Percentiles rank a stretch among this genome's conserved stretches.
These are phyloP conservation scores for Oreochromis spilurus DNA, from an alignment of 2,113 vertebrate species.

Conservation along the genomic window DNA sequence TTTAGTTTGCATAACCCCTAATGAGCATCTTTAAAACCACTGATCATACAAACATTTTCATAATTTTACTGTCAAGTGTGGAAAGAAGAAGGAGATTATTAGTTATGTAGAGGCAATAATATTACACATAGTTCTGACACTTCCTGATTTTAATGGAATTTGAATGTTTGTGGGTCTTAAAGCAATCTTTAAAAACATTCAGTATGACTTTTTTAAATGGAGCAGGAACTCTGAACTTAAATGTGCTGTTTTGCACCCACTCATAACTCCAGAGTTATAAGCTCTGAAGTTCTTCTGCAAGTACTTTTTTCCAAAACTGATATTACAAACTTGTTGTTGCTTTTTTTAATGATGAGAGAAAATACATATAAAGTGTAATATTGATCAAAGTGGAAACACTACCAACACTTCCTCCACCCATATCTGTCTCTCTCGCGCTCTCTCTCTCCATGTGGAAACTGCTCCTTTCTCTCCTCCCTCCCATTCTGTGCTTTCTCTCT, in stretches of 20 bases:
- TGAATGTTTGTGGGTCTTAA: not conserved
- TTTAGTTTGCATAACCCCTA: not conserved
- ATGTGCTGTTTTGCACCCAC: not conserved
- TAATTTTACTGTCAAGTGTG: not conserved
- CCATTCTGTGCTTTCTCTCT: not conserved
- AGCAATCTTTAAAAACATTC: not conserved
- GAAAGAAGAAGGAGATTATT: not conserved
- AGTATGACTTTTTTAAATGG: not conserved
- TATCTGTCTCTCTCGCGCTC: not conserved
- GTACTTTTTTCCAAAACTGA: not conserved
- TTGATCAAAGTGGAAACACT: slow-evolving; percentile 47
- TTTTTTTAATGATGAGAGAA: not conserved
- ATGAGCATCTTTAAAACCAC: not conserved
- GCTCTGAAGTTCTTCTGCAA: not conserved
- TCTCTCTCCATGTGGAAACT: slow-evolving; percentile 23
- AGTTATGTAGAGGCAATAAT: not conserved
- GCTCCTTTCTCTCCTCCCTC: slow-evolving; percentile 37
- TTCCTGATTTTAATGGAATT: not conserved
- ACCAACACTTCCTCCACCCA: slow-evolving; percentile 14
- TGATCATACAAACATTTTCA: not conserved
- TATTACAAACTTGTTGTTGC: not conserved
- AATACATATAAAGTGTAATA: slow-evolving; percentile 19
- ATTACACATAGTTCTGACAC: not conserved
- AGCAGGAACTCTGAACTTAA: not conserved
- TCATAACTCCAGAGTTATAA: not conserved